Evolutionary conservation across 2,888 invertebrate species (phyloP).

Genomic region (Sesia apiformis): DNA sequence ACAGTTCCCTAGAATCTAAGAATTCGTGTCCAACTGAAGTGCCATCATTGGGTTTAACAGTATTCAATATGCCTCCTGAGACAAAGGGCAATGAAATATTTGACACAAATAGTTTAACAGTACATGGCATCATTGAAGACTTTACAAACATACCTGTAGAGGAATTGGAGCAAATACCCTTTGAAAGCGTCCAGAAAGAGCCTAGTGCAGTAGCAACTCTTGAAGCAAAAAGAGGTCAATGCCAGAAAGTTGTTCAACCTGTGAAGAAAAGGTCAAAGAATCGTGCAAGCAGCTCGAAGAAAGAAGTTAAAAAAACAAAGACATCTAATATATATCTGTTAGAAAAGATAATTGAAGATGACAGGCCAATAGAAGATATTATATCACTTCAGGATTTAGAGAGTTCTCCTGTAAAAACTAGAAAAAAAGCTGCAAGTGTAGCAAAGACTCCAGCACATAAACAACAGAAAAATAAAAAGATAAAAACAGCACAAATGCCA

Average conservation of each 20-base stretch:
- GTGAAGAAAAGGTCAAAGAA: slow-evolving; percentile 31
- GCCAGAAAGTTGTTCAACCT: slow-evolving; percentile 23
- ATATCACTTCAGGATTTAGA: slow-evolving; percentile 56
- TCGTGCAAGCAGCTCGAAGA: slow-evolving; percentile 21
- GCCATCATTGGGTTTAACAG: slow-evolving; percentile 56
- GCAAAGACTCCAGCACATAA: slow-evolving; percentile 7
- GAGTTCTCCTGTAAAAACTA: slow-evolving; percentile 21
- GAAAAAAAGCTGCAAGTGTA: slow-evolving; percentile 17
- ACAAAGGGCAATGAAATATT: slow-evolving; percentile 17
- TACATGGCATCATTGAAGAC: slow-evolving; percentile 48
- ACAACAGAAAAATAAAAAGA: slow-evolving; percentile 9
- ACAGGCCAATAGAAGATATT: slow-evolving; percentile 56
- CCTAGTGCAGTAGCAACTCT: slow-evolving; percentile 12
- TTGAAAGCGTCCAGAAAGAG: slow-evolving; percentile 33
- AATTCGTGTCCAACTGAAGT: slow-evolving; percentile 31
- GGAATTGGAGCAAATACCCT: slow-evolving; percentile 55
- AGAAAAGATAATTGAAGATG: slow-evolving; percentile 59
- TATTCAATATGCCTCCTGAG: slow-evolving; percentile 42
- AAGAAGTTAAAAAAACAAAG: slow-evolving; percentile 29
- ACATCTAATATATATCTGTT: slow-evolving; percentile 56
- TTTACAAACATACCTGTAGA: slow-evolving; percentile 57
- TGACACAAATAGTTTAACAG: slow-evolving; percentile 18
- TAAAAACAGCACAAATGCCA: slow-evolving; percentile 21
- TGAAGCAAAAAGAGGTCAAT: slow-evolving; percentile 21
- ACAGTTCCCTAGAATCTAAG: slow-evolving; percentile 52